Evolutionary conservation across 1,140 invertebrate genomes (phyloP).

Genomic region (Drosophila lowei): DNA sequence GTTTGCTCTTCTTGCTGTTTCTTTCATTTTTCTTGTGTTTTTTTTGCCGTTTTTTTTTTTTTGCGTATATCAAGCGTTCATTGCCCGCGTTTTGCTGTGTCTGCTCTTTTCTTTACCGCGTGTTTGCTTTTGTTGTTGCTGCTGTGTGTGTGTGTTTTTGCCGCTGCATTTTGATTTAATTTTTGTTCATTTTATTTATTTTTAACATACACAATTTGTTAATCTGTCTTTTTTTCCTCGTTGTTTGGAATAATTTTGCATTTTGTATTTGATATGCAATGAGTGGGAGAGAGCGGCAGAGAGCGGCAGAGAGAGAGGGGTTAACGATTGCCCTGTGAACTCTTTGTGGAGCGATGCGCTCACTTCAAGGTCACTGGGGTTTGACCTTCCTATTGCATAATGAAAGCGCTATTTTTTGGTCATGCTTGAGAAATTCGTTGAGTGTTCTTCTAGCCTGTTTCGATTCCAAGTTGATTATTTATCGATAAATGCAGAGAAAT

Average conservation of each 20-base stretch:
- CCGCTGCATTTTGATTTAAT: slow-evolving; percentile 63
- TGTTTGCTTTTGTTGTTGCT: background rate
- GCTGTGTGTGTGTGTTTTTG: slow-evolving; percentile 21
- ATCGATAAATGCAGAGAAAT: background rate
- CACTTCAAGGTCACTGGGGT: slow-evolving; percentile 56
- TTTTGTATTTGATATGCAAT: slow-evolving; percentile 26
- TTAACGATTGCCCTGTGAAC: slow-evolving; percentile 39
- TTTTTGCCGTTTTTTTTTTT: slow-evolving; percentile 46
- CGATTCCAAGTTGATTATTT: too few relatives aligned
- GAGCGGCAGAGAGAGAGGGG: background rate
- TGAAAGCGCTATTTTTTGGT: background rate
- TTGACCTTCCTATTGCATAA: slow-evolving; percentile 51
- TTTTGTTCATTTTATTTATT: slow-evolving; percentile 62
- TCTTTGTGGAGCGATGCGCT: slow-evolving; percentile 18
- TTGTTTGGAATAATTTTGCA: slow-evolving; percentile 48
- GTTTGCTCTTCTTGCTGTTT: slow-evolving; percentile 9
- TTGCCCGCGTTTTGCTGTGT: slow-evolving; percentile 63
- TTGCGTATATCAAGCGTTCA: slow-evolving; percentile 79
- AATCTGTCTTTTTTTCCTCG: slow-evolving; percentile 48
- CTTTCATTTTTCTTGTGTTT: slow-evolving; percentile 8
- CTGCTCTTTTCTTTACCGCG: slow-evolving; percentile 21
- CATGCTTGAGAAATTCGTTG: too few relatives aligned
- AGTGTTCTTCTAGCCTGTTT: background rate
- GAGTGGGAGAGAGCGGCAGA: background rate
- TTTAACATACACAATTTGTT: slow-evolving; percentile 69